These are phyloP conservation scores for Dasyprocta punctata DNA, from an alignment of 2,113 vertebrate genomes.

Conservation along the genomic window DNA sequence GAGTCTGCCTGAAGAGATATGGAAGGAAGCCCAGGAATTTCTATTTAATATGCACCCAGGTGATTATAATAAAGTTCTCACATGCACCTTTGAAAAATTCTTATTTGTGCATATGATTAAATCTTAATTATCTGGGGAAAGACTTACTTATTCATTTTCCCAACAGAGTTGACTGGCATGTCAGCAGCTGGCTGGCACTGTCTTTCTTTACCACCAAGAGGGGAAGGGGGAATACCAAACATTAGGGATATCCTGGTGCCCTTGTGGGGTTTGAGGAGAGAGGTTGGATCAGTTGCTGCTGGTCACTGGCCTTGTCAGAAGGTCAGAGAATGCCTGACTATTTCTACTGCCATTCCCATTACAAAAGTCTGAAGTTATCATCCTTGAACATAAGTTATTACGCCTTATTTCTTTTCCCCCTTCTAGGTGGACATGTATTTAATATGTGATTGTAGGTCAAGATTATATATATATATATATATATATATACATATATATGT, in stretches of 20 bases:
- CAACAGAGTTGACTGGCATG: neutral
- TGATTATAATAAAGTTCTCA: neutral
- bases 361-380: neutral
- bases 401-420: neutral
- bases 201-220: neutral
- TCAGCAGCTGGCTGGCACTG: neutral
- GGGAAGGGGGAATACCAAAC: neutral
- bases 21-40: neutral
- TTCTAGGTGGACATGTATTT: neutral
- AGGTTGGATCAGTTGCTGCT: neutral
- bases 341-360: neutral
- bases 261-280: neutral
- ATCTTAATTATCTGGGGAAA: neutral
- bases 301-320: neutral
- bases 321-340: neutral
- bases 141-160: neutral
- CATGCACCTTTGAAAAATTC: neutral
- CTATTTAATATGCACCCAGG: neutral
- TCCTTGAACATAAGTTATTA: neutral
- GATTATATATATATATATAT: neutral
- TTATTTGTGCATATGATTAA: neutral
- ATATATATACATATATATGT: too few relatives aligned
- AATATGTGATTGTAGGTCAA: neutral
- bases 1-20: neutral
- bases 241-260: neutral